phyloP scores from a whole-genome alignment of 2,888 invertebrate genomes.

The Melanostoma scalare region DNA sequence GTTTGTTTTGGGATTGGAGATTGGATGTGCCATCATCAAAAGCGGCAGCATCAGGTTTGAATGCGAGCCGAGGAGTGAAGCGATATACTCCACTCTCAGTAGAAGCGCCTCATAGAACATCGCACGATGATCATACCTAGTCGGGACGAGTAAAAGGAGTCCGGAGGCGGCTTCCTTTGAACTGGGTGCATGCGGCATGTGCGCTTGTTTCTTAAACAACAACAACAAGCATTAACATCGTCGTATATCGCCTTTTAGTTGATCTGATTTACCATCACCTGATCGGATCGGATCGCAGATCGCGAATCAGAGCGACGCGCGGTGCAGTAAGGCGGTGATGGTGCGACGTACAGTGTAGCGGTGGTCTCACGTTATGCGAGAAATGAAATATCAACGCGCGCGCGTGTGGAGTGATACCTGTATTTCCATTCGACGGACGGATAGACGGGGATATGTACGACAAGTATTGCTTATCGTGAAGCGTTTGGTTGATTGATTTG shows the following conservation, averaged over 20 bases:
- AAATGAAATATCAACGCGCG: slow-evolving; percentile 69
- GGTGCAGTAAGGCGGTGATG: slow-evolving; percentile 11
- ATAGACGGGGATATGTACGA: slow-evolving; percentile 11
- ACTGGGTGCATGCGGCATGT: slow-evolving; percentile 68
- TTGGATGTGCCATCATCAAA: slow-evolving; percentile 57
- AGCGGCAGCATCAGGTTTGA: slow-evolving; percentile 52
- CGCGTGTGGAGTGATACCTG: slow-evolving; percentile 56
- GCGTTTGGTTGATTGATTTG: slow-evolving; percentile 68
- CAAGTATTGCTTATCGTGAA: slow-evolving; percentile 56
- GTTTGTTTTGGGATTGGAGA: slow-evolving; percentile 24
- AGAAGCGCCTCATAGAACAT: slow-evolving; percentile 73
- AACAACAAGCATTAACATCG: slow-evolving; percentile 65
- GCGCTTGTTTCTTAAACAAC: slow-evolving; percentile 54
- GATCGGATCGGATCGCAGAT: slow-evolving; percentile 49
- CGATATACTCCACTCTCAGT: slow-evolving; percentile 16
- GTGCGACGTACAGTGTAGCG: slow-evolving; percentile 11
- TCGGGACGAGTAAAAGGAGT: slow-evolving; percentile 61
- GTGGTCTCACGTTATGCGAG: slow-evolving; percentile 61
- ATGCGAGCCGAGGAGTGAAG: slow-evolving; percentile 48
- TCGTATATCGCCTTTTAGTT: slow-evolving; percentile 72
- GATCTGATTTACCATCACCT: slow-evolving; percentile 72
- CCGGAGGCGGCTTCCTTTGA: slow-evolving; percentile 69
- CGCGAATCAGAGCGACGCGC: slow-evolving; percentile 3
- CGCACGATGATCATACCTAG: slow-evolving; percentile 49
- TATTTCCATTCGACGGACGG: slow-evolving; percentile 22